These are phyloP conservation scores for Parazoanthus atlanticus DNA, from an alignment of 92 coral and sea anemone species.

Conservation along the genomic window DNA sequence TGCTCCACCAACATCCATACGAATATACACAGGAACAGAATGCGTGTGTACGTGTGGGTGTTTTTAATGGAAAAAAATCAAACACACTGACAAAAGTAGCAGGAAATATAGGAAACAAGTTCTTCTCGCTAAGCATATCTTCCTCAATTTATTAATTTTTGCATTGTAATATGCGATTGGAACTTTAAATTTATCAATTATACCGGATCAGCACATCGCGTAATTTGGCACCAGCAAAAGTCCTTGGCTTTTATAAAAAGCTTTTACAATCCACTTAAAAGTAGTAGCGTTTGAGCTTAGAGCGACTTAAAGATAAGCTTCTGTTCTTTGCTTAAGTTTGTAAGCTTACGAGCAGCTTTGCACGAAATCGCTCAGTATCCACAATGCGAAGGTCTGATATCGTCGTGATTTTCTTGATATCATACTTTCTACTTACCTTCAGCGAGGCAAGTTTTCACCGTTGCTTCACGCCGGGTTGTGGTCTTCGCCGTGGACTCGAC, in stretches of 20 bases:
- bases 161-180: background rate
- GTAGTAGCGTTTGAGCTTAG: background rate
- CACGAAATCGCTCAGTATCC: background rate
- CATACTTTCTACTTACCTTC: background rate
- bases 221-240: background rate
- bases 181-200: conserved; percentile 8
- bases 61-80: background rate
- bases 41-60: background rate
- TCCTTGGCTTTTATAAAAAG: background rate
- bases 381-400: background rate
- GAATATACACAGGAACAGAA: background rate
- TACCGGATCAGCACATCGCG: background rate
- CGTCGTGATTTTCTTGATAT: background rate
- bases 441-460: background rate
- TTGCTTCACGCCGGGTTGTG: background rate
- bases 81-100: background rate
- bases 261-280: background rate
- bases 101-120: background rate
- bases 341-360: background rate
- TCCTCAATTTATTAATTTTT: background rate
- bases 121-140: background rate
- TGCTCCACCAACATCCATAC: too few relatives aligned
- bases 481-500: background rate
- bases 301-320: background rate
- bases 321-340: background rate